phyloP scores from a whole-genome alignment of 2,797 vertebrate species.

The Selene dorsalis region DNA sequence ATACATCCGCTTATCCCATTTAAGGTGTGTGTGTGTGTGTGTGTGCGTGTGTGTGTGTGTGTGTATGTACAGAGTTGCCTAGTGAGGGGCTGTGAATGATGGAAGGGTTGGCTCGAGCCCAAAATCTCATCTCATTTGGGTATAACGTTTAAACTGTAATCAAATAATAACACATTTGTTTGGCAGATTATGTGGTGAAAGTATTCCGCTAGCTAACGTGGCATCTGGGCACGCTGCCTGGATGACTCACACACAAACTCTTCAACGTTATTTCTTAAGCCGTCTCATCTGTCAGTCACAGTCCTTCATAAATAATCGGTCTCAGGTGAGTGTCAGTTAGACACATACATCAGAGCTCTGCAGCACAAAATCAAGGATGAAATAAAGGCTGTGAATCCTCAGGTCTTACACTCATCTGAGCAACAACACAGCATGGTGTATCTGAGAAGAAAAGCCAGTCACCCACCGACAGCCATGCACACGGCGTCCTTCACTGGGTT shows the following conservation, averaged over 20 bases:
- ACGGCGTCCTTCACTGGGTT: constrained; percentile 35
- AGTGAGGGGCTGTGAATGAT: background rate
- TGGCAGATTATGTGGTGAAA: constrained; percentile 42
- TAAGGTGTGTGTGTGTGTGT: background rate
- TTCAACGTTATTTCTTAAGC: constrained; percentile 35
- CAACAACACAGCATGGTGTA: background rate
- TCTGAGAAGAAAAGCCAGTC: constrained; percentile 22
- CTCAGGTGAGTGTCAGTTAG: background rate
- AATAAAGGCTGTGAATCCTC: background rate
- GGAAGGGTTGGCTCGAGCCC: constrained; percentile 25
- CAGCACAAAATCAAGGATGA: constrained; percentile 20
- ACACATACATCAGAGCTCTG: background rate
- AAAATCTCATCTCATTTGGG: constrained; percentile 36
- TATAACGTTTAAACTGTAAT: constrained; percentile 34
- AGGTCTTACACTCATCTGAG: constrained; percentile 11
- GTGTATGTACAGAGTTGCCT: constrained; percentile 6
- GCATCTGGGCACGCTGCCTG: constrained; percentile 44
- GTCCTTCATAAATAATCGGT: constrained; percentile 29
- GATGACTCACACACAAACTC: constrained; percentile 24
- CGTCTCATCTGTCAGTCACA: constrained; percentile 37
- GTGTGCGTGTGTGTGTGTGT: background rate
- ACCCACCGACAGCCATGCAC: constrained; percentile 21
- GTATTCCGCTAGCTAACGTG: constrained; percentile 5
- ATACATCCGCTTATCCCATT: background rate
- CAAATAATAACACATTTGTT: constrained; percentile 38